phyloP scores from a whole-genome alignment of 1,140 invertebrate species.

The Pygmarrhopalites habei region DNA sequence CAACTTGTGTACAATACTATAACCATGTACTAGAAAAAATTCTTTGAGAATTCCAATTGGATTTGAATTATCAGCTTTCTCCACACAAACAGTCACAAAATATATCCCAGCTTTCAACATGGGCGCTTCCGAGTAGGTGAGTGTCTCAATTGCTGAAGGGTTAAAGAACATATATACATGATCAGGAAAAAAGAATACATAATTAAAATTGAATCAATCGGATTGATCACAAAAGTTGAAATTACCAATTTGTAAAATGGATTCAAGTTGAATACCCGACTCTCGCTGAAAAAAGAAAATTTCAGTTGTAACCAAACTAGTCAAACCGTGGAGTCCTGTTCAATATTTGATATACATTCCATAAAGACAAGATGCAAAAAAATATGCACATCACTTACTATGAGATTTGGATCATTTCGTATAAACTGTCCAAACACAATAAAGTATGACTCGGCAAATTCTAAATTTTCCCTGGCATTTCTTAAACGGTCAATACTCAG shows the following conservation, averaged over 20 bases:
- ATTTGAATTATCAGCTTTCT: slow-evolving; percentile 18
- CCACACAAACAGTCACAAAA: slow-evolving; percentile 18
- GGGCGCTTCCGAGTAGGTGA: slow-evolving; percentile 27
- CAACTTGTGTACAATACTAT: background rate
- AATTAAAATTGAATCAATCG: too few relatives aligned
- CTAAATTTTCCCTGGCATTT: slow-evolving; percentile 27
- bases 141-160: slow-evolving; percentile 17
- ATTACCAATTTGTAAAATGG: slow-evolving; percentile 6
- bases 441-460: slow-evolving; percentile 38
- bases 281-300: too few relatives aligned
- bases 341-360: too few relatives aligned
- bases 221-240: too few relatives aligned
- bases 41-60: background rate
- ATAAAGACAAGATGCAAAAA: too few relatives aligned
- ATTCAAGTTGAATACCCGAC: slow-evolving; percentile 15
- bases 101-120: slow-evolving; percentile 33
- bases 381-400: too few relatives aligned
- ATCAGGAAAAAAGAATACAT: too few relatives aligned
- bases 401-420: slow-evolving; percentile 17
- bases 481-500: slow-evolving; percentile 22
- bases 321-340: too few relatives aligned
- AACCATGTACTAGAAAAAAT: background rate
- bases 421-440: slow-evolving; percentile 31
- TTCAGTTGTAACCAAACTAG: too few relatives aligned
- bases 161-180: too few relatives aligned